A percentile compares a stretch with the other conserved stretches of the same genome.
Evolutionary conservation across 1,140 invertebrate species (phyloP).

Genomic region (Brachionus rotundiformis): DNA sequence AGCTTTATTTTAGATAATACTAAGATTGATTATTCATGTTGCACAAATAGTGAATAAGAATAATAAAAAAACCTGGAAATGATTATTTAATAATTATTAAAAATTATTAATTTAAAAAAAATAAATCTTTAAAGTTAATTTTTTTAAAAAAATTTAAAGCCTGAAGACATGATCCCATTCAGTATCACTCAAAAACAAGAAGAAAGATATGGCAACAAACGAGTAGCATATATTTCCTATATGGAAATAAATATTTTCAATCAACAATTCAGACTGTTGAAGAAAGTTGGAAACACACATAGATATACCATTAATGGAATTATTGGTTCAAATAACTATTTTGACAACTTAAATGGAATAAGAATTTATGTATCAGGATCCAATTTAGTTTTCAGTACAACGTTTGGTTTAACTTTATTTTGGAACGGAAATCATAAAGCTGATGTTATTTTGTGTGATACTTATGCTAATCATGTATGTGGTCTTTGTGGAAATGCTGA

Average conservation of each 20-base stretch:
- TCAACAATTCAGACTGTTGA: constrained; percentile 10
- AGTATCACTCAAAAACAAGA: constrained; percentile 46
- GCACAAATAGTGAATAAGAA: no score
- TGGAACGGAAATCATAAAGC: constrained; percentile 35
- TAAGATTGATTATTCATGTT: no score
- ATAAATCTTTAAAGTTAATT: neutral
- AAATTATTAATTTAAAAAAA: neutral
- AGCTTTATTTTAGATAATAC: no score
- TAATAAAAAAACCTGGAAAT: no score
- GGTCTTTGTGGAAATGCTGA: constrained; percentile 49
- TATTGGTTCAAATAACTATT: neutral
- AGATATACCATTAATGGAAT: constrained; percentile 5
- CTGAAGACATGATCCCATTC: constrained; percentile 26
- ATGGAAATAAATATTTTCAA: constrained; percentile 29
- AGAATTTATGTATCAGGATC: neutral
- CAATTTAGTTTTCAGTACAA: constrained; percentile 29
- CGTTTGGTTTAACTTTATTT: constrained; percentile 34
- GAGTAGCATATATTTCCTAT: neutral
- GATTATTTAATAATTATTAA: no score
- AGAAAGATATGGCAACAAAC: neutral
- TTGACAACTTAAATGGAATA: neutral
- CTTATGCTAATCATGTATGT: constrained; percentile 36
- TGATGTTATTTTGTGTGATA: constrained; percentile 18
- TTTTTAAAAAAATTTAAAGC: no score
- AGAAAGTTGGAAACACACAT: neutral